phyloP scores from a whole-genome alignment of 2,888 invertebrate species.

The Melitaea athalia region DNA sequence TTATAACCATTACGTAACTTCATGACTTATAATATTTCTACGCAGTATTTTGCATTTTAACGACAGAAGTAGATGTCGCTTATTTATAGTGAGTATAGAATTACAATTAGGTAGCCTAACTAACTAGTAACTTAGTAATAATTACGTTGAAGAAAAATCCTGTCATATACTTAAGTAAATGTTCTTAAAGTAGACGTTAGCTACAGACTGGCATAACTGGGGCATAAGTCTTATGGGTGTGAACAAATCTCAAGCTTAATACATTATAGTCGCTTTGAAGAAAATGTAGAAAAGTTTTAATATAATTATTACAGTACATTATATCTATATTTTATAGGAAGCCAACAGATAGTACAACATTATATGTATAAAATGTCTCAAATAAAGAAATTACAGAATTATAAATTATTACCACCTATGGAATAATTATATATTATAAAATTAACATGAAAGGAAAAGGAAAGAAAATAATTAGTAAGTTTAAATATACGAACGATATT shows the following conservation, averaged over 20 bases:
- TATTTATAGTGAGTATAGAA: not conserved
- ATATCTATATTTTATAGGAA: not conserved
- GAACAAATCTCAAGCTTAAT: not conserved
- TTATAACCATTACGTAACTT: too few species aligned
- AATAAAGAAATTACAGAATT: too few species aligned
- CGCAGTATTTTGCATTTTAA: too few species aligned
- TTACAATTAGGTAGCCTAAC: not conserved
- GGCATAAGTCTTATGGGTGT: not conserved
- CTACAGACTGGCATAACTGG: not conserved
- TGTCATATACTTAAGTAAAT: constrained; percentile 1
- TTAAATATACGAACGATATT: too few species aligned
- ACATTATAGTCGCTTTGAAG: not conserved
- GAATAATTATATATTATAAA: too few species aligned
- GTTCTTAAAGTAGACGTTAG: constrained; percentile 1
- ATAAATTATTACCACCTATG: too few species aligned
- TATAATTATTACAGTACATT: not conserved
- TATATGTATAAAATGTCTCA: too few species aligned
- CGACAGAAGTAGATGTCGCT: too few species aligned
- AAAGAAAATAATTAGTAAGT: too few species aligned
- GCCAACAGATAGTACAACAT: too few species aligned
- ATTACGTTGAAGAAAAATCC: constrained; percentile 1
- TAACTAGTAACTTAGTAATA: not conserved
- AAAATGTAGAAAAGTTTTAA: not conserved
- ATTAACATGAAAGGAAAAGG: too few species aligned
- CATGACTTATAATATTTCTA: too few species aligned